Base-by-base conservation (phyloP, 2,113 vertebrate genomes). In the Podarcis cretensis region DNA sequence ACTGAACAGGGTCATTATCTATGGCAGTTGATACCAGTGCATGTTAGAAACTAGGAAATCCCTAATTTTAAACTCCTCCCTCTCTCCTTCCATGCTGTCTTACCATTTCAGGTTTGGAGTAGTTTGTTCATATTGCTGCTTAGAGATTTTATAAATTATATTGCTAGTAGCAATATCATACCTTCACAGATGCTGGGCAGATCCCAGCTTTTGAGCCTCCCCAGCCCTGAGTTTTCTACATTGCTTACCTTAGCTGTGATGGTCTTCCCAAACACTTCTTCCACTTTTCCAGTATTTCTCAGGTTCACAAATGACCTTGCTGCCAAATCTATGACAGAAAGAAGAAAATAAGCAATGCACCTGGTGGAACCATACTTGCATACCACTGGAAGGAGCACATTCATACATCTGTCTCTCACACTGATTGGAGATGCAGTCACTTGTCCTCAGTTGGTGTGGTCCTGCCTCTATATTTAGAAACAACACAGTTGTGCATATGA, bases 401-500 rank as follows among this genome's bases (percentile, higher is more conserved):
- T n/a, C 27, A 48, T 23, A 1, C 30, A 3, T 37, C 59, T 57
- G 78, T 27, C 21, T n/a, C 40, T 79, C 68, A 13, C 66, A n/a
- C 48, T 23, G 5, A 68, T 37, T 68, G 9, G 18, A 57, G 85
- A 79, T 18, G 14, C 65, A 71, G 43, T 2, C 8, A 18, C 23
- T 37, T 25, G n/a, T 35, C 37, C 71, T 87, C 21, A 14, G 6
- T n/a, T 80, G 85, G n/a, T 54, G 48, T 69, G 30, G 30, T 30
- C 65, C 20, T 71, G 35, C 14, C 6, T 21, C 25, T 80, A 25
- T 7, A 6, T 27, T 27, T n/a, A 68, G 23, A 25, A 74, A 13
- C 35, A 65, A 37, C 66, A 48, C 86, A 13, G 69, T 18, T 57
- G 71, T 65, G 27, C 32, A 87, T 74, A 43, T 89, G 92, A 93